Evolutionary conservation across 1,140 invertebrate species (phyloP).

Genomic region (Akabosia matsudoensis): DNA sequence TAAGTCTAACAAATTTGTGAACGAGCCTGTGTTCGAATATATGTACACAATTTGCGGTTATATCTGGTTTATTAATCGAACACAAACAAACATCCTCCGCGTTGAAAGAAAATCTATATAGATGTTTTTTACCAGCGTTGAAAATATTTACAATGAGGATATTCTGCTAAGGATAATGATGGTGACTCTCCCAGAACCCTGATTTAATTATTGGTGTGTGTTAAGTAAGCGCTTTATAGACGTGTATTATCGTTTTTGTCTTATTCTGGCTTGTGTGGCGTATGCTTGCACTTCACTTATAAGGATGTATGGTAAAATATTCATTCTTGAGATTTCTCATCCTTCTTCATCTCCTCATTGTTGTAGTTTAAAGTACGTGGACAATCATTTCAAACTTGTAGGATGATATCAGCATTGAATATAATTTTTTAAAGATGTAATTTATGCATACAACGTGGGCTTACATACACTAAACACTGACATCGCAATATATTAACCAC

Average conservation of each 20-base stretch:
- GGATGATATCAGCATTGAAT: not conserved
- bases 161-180: not conserved
- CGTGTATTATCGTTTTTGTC: not conserved
- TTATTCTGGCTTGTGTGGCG: not conserved
- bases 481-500: not conserved
- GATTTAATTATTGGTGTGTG: slow-evolving; percentile 5
- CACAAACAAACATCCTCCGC: not conserved
- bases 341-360: not conserved
- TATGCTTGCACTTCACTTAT: not conserved
- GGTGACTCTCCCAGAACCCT: slow-evolving; percentile 14
- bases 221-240: not conserved
- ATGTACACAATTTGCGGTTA: slow-evolving; percentile 8
- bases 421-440: no score
- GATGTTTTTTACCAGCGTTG: not conserved
- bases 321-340: not conserved
- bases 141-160: not conserved
- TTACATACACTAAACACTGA: not conserved
- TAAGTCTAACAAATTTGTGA: no score
- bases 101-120: no score
- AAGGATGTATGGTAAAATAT: not conserved
- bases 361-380: no score
- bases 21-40: not conserved
- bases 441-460: no score
- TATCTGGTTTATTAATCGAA: slow-evolving; percentile 5
- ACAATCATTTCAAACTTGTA: no score